Percentiles rank a stretch among this genome's conserved stretches.
Conservation (phyloP, 1,140 invertebrate genomes). For the Belonocnema kinseyi region DNA sequence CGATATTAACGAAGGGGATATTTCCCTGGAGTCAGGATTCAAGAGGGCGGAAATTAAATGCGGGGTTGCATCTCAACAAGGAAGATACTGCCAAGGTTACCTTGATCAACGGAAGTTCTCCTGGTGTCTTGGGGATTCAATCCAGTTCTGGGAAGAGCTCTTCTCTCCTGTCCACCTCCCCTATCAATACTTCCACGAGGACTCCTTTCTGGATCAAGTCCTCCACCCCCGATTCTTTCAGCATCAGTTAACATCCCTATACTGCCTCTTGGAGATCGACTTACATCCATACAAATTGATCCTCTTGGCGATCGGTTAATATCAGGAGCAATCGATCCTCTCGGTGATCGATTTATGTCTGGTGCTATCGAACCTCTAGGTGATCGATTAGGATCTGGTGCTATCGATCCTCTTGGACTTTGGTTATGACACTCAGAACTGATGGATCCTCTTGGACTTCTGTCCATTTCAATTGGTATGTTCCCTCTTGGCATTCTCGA, state of each 20-base stretch:
- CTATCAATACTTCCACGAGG: slow-evolving; percentile 78
- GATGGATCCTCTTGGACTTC: slow-evolving; percentile 79
- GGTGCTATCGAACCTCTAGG: slow-evolving; percentile 79
- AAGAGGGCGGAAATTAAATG: slow-evolving; percentile 2
- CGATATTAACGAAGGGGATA: slow-evolving; percentile 12
- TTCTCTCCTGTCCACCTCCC: slow-evolving; percentile 73
- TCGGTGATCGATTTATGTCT: slow-evolving; percentile 76
- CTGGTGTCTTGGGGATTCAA: slow-evolving; percentile 80
- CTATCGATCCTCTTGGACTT: slow-evolving; percentile 80
- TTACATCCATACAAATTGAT: slow-evolving; percentile 74
- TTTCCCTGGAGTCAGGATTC: slow-evolving; percentile 9
- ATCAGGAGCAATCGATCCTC: slow-evolving; percentile 75
- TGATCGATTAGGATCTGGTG: slow-evolving; percentile 76
- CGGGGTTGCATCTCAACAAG: neutral
- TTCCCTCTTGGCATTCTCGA: slow-evolving; percentile 79
- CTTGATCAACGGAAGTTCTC: slow-evolving; percentile 78
- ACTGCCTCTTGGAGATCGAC: slow-evolving; percentile 79
- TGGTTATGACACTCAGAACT: slow-evolving; percentile 71
- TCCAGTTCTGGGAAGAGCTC: slow-evolving; percentile 76
- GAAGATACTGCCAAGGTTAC: slow-evolving; percentile 47
- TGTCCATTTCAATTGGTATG: slow-evolving; percentile 62
- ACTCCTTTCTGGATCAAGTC: slow-evolving; percentile 68
- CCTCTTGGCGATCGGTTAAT: slow-evolving; percentile 77
- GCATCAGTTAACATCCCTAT: slow-evolving; percentile 69
- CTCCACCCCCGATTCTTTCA: slow-evolving; percentile 68